These are phyloP conservation scores for rat (Rattus norvegicus) DNA, from an alignment of 2,113 vertebrate species.

Conservation along the genomic window GRCr8 NC_086029.1:27688001-27688500, in stretches of 20 bases:
- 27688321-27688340: neutral
- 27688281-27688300: neutral
- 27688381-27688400: neutral
- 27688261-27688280: neutral
- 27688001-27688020: neutral
- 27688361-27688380: neutral
- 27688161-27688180: neutral
- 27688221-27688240: neutral
- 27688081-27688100: neutral
- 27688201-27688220: neutral
- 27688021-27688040: neutral
- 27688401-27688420: neutral
- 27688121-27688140: neutral
- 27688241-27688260: neutral
- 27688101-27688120: neutral
- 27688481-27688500: neutral
- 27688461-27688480: neutral
- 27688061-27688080: neutral
- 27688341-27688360: too few relatives aligned
- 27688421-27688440: neutral
- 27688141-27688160: neutral
- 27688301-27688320: neutral
- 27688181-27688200: neutral
- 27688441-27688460: fast-evolving
- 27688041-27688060: neutral